A percentile compares a stretch with the other conserved stretches of the same genome.
Conservation (phyloP, 1,140 invertebrate genomes). For the Pygmarrhopalites habei region DNA sequence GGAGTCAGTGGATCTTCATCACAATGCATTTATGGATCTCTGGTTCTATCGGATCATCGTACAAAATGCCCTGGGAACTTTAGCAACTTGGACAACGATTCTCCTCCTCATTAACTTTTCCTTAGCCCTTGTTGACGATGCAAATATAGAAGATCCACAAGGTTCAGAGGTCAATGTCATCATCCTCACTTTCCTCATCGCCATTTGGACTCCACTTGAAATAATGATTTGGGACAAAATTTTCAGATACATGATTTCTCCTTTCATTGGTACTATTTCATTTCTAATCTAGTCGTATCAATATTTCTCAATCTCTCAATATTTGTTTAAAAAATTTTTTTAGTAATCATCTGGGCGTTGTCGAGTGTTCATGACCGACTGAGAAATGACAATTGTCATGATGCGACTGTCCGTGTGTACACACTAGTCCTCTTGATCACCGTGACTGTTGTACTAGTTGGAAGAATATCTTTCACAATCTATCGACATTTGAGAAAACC, state of each 20-base stretch:
- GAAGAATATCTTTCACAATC: not conserved
- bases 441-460: not conserved
- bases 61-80: conserved; percentile 10
- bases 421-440: conserved; percentile 1
- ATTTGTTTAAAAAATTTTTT: conserved; percentile 7
- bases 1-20: conserved; percentile 4
- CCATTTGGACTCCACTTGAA: conserved; percentile 10
- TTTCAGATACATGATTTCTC: conserved; percentile 8
- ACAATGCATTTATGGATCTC: conserved; percentile 1
- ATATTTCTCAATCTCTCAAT: not conserved
- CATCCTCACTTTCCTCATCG: conserved; percentile 15
- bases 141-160: not conserved
- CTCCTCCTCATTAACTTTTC: conserved; percentile 8
- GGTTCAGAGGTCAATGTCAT: conserved; percentile 9
- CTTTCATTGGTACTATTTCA: conserved; percentile 7
- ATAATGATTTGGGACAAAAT: conserved; percentile 14
- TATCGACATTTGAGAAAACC: conserved; percentile 9
- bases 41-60: conserved; percentile 16
- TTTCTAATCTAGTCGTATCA: not conserved
- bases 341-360: conserved; percentile 5
- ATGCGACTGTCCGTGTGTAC: conserved; percentile 11
- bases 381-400: not conserved
- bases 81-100: not conserved
- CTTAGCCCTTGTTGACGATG: conserved; percentile 2
- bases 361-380: conserved; percentile 1